Evolutionary conservation across 2,797 vertebrate genomes (phyloP).

Genomic region (Microcaecilia unicolor): DNA sequence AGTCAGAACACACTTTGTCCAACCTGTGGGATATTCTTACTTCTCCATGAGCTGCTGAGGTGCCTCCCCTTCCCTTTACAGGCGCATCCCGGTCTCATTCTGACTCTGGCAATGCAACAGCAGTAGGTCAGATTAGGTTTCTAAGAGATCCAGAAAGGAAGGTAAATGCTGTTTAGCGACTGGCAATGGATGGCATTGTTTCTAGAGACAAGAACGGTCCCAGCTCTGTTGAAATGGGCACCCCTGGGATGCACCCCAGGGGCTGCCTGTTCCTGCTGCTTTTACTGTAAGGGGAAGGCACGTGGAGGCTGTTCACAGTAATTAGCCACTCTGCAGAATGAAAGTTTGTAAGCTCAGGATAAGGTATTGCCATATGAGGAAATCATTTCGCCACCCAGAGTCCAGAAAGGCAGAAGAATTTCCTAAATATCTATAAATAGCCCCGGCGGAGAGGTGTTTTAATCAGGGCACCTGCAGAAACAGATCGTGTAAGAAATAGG

Average conservation of each 20-base stretch:
- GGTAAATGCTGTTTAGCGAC: constrained; percentile 17
- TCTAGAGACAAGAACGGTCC: constrained; percentile 15
- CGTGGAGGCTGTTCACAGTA: too few species aligned
- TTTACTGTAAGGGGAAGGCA: too few species aligned
- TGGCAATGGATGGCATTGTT: constrained; percentile 23
- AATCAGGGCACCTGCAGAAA: too few species aligned
- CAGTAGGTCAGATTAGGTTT: constrained; percentile 16
- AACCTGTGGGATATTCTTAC: constrained; percentile 3
- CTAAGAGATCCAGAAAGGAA: constrained; percentile 13
- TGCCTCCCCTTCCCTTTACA: constrained; percentile 6
- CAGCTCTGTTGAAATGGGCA: constrained; percentile 6
- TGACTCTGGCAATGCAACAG: constrained; percentile 1
- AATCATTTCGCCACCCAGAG: constrained; percentile 1
- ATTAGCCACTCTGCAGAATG: neutral
- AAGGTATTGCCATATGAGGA: neutral
- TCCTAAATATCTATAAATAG: too few species aligned
- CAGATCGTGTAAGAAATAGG: too few species aligned
- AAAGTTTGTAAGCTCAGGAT: constrained; percentile 1
- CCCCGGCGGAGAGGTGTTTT: too few species aligned
- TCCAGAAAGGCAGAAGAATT: constrained; percentile 1
- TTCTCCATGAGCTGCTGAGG: constrained; percentile 10
- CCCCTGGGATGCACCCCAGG: constrained; percentile 10
- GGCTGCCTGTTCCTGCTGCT: constrained; percentile 12
- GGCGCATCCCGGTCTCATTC: constrained; percentile 5
- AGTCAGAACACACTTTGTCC: neutral